Percentiles rank a stretch among this genome's conserved stretches.
Evolutionary conservation across 53 echinoderm and acorn worm species (phyloP).

Genomic region (Holothuria leucospilota): DNA sequence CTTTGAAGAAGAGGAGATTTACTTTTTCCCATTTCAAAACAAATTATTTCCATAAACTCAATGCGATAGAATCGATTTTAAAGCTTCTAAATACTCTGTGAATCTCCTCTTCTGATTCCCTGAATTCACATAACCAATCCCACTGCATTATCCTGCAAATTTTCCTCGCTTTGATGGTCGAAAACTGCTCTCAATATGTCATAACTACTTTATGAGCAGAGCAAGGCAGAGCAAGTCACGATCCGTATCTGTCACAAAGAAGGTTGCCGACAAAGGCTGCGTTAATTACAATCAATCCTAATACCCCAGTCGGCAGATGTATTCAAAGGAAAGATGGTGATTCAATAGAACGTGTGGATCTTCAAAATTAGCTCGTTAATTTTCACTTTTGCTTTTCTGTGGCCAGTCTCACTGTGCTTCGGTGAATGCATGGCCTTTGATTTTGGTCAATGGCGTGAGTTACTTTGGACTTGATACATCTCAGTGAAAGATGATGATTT

Average conservation of each 20-base stretch:
- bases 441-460: no score
- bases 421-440: no score
- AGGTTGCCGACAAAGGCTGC: slow-evolving; percentile 36
- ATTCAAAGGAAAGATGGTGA: slow-evolving; percentile 40
- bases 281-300: slow-evolving; percentile 34
- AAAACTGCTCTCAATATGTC: slow-evolving; percentile 32
- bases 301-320: slow-evolving; percentile 51
- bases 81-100: no score
- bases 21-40: no score
- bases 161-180: slow-evolving; percentile 28
- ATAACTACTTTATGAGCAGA: slow-evolving; percentile 32
- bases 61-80: no score
- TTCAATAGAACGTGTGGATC: slow-evolving; percentile 33
- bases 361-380: slow-evolving; percentile 50
- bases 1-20: no score
- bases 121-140: neutral
- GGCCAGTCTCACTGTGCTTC: neutral
- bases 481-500: neutral
- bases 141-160: slow-evolving; percentile 9
- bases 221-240: slow-evolving; percentile 11
- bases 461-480: neutral
- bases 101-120: no score
- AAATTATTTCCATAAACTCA: no score
- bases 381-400: slow-evolving; percentile 26
- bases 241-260: slow-evolving; percentile 19